A percentile compares a stretch with the other conserved stretches of the same genome.
These are phyloP conservation scores for Cantharis nigra DNA, from an alignment of 2,888 invertebrate species.

Conservation along the genomic window DNA sequence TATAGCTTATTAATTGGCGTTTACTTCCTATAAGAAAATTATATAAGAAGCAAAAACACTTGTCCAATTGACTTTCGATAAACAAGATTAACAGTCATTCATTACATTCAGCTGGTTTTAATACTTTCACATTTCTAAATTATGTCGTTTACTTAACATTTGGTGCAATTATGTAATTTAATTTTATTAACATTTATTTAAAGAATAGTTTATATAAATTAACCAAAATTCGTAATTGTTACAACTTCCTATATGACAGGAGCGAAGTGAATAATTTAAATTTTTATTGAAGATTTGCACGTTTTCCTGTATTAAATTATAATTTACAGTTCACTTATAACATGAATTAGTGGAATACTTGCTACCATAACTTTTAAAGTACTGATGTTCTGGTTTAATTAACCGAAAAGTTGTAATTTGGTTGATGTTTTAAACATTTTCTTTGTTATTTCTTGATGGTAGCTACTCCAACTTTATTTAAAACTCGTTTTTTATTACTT, in stretches of 20 bases:
- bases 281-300: not conserved
- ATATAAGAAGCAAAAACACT: not conserved
- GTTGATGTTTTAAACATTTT: not conserved
- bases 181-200: not conserved
- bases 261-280: not conserved
- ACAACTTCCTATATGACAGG: not conserved
- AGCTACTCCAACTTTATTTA: not conserved
- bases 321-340: not conserved
- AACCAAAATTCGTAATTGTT: not conserved
- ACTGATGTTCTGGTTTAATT: not conserved
- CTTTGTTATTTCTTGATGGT: not conserved
- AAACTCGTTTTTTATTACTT: not conserved
- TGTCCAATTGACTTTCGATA: constrained; percentile 1
- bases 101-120: not conserved
- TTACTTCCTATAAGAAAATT: not conserved
- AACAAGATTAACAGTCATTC: not conserved
- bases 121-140: not conserved
- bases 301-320: not conserved
- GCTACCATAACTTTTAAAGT: not conserved
- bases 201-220: not conserved
- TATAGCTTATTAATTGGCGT: not conserved
- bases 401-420: not conserved
- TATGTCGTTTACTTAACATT: not conserved
- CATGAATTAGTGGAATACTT: not conserved
- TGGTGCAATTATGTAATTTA: not conserved